Evolutionary conservation across 2,888 invertebrate genomes (phyloP), one percentile per base, ranked within the genome.

Genomic region (Lasius fuliginosus): DNA sequence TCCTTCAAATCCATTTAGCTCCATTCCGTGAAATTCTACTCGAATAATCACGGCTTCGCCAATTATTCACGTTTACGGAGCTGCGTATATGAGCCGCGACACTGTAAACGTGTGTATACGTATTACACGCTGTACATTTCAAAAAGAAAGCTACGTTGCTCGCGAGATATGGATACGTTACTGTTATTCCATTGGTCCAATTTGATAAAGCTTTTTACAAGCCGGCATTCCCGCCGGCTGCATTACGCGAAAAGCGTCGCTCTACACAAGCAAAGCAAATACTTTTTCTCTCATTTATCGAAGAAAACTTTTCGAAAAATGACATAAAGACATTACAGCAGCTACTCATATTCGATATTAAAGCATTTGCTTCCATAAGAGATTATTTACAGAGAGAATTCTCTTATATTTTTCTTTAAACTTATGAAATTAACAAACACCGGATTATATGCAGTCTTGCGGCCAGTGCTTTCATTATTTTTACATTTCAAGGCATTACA

Each of bases 1-100:
- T 94, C 94, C 94, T 94, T 5, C 94, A 94, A 94, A 94, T 91
- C 93, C 94, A 94, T 94, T 94, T 93, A 92, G 92, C 92, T 93
- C 92, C 92, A 94, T 94, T 94, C 94, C 93, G 90, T 94, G 94
- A 93, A 94, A 94, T 94, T 93, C 94, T 93, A 92, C 93, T 94
- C 92, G 92, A 94, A 94, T 94, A 94, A 94, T 94, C 94, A 93
- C 94, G 93, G 93, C 93, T 92, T 92, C 91, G 87, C 91, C 94
- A 93, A 94, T 94, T 93, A 92, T 89, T 23, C 23, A 23, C 23
- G 90, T 93, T 93, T 92, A 86, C 82, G 87, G 68, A 69, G 85
- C 86, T 67, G 86, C 79, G 86, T 33, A 36, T 36, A 36, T 36
- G 83, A 77, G 87, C 87, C 87, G 84, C 87, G 85, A 87, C 74